These are phyloP conservation scores for Varecia variegata DNA, from an alignment of 2,797 vertebrate genomes.

Conservation along the genomic window DNA sequence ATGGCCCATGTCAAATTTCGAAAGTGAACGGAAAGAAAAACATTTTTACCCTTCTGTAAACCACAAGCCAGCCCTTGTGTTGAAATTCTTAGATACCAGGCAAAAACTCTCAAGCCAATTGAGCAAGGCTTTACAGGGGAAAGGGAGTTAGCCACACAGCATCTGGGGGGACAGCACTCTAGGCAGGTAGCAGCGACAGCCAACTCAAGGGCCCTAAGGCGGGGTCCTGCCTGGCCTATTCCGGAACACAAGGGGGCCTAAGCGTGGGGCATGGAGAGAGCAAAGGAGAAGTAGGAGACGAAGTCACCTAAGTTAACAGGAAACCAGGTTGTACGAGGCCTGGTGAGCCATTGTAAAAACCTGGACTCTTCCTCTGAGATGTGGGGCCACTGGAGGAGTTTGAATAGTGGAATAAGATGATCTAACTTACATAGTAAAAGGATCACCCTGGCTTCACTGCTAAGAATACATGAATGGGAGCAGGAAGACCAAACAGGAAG, in stretches of 20 bases:
- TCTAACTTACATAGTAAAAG: not conserved
- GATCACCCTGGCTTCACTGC: not conserved
- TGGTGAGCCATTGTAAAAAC: not conserved
- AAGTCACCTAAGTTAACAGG: not conserved
- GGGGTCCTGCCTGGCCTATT: not conserved
- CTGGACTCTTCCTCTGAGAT: not conserved
- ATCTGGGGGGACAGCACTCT: not conserved
- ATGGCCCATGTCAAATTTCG: not conserved
- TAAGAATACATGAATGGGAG: not conserved
- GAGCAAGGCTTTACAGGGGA: not conserved
- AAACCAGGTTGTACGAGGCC: not conserved
- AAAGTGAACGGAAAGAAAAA: not conserved
- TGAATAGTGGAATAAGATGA: not conserved
- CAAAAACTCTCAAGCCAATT: not conserved
- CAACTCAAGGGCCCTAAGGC: not conserved
- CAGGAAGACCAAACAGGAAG: not conserved
- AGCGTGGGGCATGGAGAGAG: not conserved
- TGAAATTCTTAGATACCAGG: not conserved
- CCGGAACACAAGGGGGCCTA: not conserved
- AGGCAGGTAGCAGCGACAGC: not conserved
- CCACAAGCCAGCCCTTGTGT: not conserved
- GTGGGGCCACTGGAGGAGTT: not conserved
- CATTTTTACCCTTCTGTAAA: not conserved
- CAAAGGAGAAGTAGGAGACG: not conserved
- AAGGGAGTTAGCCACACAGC: not conserved